Evolutionary conservation across 2,888 invertebrate genomes (phyloP).

Genomic region (Sesia apiformis): DNA sequence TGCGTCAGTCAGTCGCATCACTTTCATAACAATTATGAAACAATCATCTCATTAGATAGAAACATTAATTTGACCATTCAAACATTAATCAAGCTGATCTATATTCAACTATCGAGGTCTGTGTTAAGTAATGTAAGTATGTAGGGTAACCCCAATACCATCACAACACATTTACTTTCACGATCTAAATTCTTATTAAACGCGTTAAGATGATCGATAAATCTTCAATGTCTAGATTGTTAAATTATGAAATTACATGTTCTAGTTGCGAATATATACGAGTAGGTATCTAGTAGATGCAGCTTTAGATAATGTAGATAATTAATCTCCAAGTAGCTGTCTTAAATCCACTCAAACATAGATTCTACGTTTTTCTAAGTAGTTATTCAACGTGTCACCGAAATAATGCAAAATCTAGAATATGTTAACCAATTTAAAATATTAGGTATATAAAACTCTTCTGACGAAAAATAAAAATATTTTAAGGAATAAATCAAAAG

Average conservation of each 20-base stretch:
- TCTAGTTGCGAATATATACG: neutral
- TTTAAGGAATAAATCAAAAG: no score
- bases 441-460: no score
- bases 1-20: neutral
- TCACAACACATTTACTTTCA: conserved; percentile 25
- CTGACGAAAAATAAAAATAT: no score
- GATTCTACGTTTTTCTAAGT: no score
- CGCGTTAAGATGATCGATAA: conserved; percentile 12
- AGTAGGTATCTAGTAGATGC: neutral
- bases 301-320: neutral
- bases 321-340: no score
- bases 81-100: conserved; percentile 19
- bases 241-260: neutral
- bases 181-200: conserved; percentile 24
- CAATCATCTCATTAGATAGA: conserved; percentile 3
- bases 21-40: conserved; percentile 5
- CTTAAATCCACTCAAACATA: no score
- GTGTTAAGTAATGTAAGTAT: conserved; percentile 13
- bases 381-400: no score
- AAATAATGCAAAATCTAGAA: no score
- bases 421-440: no score
- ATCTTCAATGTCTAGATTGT: neutral
- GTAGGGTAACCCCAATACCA: neutral
- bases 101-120: conserved; percentile 15
- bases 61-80: conserved; percentile 16